A percentile compares a stretch with the other conserved stretches of the same genome.
Evolutionary conservation across 2,888 invertebrate genomes (phyloP).

Genomic region (Dusona sp.): DNA sequence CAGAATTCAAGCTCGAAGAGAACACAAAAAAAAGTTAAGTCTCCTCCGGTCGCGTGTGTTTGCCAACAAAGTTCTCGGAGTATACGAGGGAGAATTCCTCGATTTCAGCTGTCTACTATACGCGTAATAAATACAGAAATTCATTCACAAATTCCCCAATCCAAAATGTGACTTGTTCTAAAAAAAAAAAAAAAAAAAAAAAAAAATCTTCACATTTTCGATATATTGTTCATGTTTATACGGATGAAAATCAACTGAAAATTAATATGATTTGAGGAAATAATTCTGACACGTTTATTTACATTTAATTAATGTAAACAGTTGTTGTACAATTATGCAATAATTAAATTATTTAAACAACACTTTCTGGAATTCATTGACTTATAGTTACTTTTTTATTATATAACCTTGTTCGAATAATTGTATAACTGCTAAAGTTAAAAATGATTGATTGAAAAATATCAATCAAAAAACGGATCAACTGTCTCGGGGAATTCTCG

Average conservation of each 20-base stretch:
- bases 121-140: constrained; percentile 18
- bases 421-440: not conserved
- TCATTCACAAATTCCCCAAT: constrained; percentile 9
- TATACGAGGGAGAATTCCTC: constrained; percentile 21
- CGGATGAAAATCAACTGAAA: not conserved
- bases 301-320: too few relatives aligned
- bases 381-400: not conserved
- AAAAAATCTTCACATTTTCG: not conserved
- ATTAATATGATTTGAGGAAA: too few relatives aligned
- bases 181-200: not conserved
- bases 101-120: constrained; percentile 30
- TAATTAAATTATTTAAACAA: not conserved
- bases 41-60: constrained; percentile 40
- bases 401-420: not conserved
- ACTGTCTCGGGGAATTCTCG: constrained; percentile 36
- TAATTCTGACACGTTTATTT: too few relatives aligned
- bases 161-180: not conserved
- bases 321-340: too few relatives aligned
- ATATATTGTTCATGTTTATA: not conserved
- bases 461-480: constrained; percentile 26
- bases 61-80: constrained; percentile 62
- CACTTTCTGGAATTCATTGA: not conserved
- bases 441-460: constrained; percentile 1
- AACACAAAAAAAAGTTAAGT: constrained; percentile 12
- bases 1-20: constrained; percentile 54